Conservation (phyloP, 2,797 vertebrate species). For the Bucorvus abyssinicus region DNA sequence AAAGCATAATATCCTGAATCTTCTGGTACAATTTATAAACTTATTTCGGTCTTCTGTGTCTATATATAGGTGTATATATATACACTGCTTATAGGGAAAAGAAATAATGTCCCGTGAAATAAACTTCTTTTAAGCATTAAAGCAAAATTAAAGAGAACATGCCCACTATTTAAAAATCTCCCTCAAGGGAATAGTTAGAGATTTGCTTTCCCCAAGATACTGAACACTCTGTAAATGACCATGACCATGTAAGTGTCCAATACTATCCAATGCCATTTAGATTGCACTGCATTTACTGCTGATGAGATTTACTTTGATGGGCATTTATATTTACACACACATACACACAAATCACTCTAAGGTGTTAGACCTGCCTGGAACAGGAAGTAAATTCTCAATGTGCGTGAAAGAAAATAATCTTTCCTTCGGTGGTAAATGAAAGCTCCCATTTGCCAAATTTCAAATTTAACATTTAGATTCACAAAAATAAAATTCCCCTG, state of each 20-base stretch:
- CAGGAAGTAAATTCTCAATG: neutral
- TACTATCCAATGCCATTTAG: neutral
- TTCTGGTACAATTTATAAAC: constrained; percentile 13
- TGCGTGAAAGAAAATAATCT: neutral
- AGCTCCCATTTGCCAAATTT: neutral
- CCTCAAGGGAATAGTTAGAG: neutral
- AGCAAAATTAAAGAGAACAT: neutral
- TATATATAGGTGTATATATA: neutral
- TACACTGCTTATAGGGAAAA: neutral
- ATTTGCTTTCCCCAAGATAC: neutral
- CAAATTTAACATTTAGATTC: neutral
- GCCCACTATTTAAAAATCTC: neutral
- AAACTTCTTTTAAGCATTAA: neutral
- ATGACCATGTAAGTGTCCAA: neutral
- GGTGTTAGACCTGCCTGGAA: neutral
- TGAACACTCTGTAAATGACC: neutral
- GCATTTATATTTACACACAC: neutral
- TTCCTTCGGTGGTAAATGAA: neutral
- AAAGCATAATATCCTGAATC: neutral
- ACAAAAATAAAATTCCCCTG: neutral
- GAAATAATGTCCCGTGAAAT: neutral
- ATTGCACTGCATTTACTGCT: neutral
- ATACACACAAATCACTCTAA: neutral
- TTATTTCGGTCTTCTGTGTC: neutral
- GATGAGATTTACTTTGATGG: neutral